Conservation (phyloP, 2,888 invertebrate species). For the Leucania comma region DNA sequence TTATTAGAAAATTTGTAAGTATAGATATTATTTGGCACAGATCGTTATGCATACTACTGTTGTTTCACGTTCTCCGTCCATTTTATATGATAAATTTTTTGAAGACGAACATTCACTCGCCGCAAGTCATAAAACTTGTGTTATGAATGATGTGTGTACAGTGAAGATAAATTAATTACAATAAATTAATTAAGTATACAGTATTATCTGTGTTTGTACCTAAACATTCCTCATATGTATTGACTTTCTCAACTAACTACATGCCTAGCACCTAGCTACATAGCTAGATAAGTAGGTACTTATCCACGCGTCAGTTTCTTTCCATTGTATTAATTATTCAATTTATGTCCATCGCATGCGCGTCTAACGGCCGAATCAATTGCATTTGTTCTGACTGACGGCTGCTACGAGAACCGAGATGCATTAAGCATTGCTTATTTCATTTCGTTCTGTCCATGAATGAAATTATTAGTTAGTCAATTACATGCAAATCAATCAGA, state of each 20-base stretch:
- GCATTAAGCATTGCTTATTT: background rate
- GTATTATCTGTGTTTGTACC: background rate
- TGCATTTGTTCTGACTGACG: slow-evolving; percentile 11
- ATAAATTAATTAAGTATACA: background rate
- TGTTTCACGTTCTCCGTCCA: background rate
- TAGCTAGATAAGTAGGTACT: background rate
- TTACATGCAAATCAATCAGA: background rate
- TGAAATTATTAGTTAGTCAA: background rate
- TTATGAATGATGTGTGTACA: slow-evolving; percentile 4
- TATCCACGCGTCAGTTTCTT: background rate
- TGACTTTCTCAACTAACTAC: slow-evolving; percentile 30
- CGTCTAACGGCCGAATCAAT: background rate
- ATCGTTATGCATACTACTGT: background rate
- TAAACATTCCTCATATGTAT: slow-evolving; percentile 11
- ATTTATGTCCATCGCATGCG: slow-evolving; percentile 6
- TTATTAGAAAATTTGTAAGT: too few relatives aligned
- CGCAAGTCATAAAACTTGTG: background rate
- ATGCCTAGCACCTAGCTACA: background rate
- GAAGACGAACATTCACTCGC: background rate
- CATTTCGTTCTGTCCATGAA: background rate
- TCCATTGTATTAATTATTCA: slow-evolving; percentile 14
- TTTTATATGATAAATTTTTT: background rate
- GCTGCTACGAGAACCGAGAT: background rate
- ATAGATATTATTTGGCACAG: too few relatives aligned
- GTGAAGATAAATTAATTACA: slow-evolving; percentile 24